Conservation (phyloP, 2,113 vertebrate species). For the Microtus pennsylvanicus region DNA sequence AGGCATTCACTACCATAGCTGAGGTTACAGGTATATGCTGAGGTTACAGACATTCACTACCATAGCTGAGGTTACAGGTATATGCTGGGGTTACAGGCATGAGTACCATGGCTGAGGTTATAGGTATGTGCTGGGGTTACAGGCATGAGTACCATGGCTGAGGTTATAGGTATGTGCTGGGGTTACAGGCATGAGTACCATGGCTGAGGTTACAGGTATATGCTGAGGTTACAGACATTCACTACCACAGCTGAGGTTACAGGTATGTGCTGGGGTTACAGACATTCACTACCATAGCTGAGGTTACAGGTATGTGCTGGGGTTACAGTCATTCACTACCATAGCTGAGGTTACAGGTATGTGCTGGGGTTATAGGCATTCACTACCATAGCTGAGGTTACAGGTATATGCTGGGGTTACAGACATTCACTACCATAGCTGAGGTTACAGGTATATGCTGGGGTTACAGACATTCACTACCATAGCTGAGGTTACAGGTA, state of each 20-base stretch:
- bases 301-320: neutral
- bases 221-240: neutral
- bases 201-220: neutral
- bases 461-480: neutral
- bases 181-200: neutral
- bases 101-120: neutral
- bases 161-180: neutral
- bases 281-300: neutral
- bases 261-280: neutral
- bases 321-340: neutral
- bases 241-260: neutral
- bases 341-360: neutral
- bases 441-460: neutral
- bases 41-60: neutral
- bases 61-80: neutral
- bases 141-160: neutral
- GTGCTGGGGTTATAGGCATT: too few species aligned
- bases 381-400: too few species aligned
- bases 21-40: neutral
- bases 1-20: neutral
- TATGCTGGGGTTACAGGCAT: neutral
- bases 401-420: too few species aligned
- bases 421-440: neutral
- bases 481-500: neutral
- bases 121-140: neutral